Base-by-base conservation (phyloP, 2,797 vertebrate species). In the Cossypha niveicapilla region DNA sequence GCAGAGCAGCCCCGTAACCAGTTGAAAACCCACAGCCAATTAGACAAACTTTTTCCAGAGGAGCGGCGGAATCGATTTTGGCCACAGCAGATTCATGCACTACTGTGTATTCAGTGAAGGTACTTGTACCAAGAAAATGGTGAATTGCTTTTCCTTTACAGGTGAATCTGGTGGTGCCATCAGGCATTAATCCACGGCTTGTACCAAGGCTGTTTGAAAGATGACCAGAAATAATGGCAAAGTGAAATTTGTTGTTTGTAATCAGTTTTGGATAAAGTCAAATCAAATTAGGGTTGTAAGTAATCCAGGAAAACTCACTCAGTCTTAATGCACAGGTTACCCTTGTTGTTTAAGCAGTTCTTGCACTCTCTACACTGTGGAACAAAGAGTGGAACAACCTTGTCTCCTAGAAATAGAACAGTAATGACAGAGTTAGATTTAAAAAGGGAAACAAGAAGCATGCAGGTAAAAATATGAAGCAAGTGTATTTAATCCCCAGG, bases 1-100 rank as follows among this genome's bases (percentile, higher is more conserved):
- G 97, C 56, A 98, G 32, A 13, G 97, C 98, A 62, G 98, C 98
- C 18, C 98, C 98, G 6, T 98, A 98, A 48, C 98, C 98, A 24
- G 98, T 98, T 15, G 98, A 95, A 91, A 98, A 98, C 34, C 97
- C 98, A 86, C 98, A 98, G 82, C 98, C 98, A 13, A 98, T 97
- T 50, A 98, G 95, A 86, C 98, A 98, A 18, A 98, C 98, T 95
- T 97, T 98, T 79, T 98, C 98, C 74, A 98, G 96, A 3, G 98
- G 98, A 66, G 98, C 95, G 4, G 97, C 96, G 21, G 89, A 85
- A 81, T 98, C 96, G 0, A 98, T 98, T 94, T 98, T 98, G 82
- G 92, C 97, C 44, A 98, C 96, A 12, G 96, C 28, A 8, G 50
- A 57, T 57, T 98, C 98, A 11, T 97, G 81, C 27, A 98, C 92